Conservation (phyloP, 2,888 invertebrate species). For the Andrena trimmerana region DNA sequence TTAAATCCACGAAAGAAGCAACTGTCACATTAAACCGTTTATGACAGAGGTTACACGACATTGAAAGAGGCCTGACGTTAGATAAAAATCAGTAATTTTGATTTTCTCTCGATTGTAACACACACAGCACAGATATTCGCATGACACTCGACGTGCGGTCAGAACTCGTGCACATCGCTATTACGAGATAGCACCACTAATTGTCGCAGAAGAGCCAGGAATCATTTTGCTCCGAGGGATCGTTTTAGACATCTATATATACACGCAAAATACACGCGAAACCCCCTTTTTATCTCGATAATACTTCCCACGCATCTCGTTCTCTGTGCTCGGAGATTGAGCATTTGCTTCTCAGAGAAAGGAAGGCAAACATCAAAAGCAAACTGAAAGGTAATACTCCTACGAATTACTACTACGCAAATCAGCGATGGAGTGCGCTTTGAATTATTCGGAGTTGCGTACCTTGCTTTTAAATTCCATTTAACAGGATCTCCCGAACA, state of each 20-base stretch:
- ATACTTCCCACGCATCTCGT: not conserved
- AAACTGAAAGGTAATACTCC: slow-evolving; percentile 11
- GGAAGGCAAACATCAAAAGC: slow-evolving; percentile 3
- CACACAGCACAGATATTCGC: too few species aligned
- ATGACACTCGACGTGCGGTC: too few species aligned
- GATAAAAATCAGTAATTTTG: too few species aligned
- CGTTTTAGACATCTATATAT: not conserved
- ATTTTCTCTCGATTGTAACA: too few species aligned
- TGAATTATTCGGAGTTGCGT: slow-evolving; percentile 29
- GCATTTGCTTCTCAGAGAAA: not conserved
- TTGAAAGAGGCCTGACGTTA: too few species aligned
- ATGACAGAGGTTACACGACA: too few species aligned
- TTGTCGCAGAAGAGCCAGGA: too few species aligned
- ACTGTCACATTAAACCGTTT: too few species aligned
- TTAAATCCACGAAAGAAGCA: too few species aligned
- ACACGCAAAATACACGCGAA: not conserved
- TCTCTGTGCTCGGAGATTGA: not conserved
- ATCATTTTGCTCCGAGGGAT: too few species aligned
- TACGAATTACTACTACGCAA: slow-evolving; percentile 3
- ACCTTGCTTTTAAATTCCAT: slow-evolving; percentile 44
- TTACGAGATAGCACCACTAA: too few species aligned
- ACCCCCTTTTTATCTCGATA: not conserved
- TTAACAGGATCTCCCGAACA: slow-evolving; percentile 31
- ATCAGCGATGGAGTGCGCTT: slow-evolving; percentile 2
- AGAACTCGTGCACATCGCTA: too few species aligned